phyloP scores from a whole-genome alignment of 2,797 vertebrate species.

The Chaetophractus vellerosus region DNA sequence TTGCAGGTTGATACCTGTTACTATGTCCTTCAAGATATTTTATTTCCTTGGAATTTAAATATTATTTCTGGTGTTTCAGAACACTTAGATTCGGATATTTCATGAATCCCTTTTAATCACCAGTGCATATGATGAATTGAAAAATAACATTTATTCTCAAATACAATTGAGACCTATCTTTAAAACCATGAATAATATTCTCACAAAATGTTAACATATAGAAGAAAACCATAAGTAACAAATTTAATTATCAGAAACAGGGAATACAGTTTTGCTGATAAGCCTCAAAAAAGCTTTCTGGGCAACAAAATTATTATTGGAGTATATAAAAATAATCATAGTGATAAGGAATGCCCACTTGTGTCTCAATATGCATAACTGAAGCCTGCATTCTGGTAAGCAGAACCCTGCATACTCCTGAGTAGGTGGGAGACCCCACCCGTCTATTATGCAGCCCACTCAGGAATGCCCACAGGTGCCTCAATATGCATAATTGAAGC shows the following conservation, averaged over 20 bases:
- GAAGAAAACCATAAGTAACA: constrained; percentile 23
- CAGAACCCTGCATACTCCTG: too few relatives aligned
- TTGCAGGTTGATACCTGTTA: constrained; percentile 42
- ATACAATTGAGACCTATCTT: background rate
- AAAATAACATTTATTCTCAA: constrained; percentile 8
- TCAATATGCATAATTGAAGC: too few relatives aligned
- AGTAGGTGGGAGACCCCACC: too few relatives aligned
- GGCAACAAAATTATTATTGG: constrained; percentile 9
- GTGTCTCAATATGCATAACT: too few relatives aligned
- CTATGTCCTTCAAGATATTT: constrained; percentile 11
- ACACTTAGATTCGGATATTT: background rate
- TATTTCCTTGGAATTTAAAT: constrained; percentile 59
- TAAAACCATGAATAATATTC: background rate
- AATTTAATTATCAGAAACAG: constrained; percentile 42
- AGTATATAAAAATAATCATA: background rate
- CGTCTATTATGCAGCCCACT: too few relatives aligned
- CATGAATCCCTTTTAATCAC: constrained; percentile 57
- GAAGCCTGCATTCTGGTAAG: too few relatives aligned
- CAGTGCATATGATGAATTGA: background rate
- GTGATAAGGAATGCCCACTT: too few relatives aligned
- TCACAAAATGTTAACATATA: constrained; percentile 19
- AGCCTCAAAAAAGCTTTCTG: background rate
- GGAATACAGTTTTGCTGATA: background rate
- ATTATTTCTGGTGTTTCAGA: constrained; percentile 38
- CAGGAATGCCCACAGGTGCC: too few relatives aligned